Conservation (phyloP, 2,888 invertebrate genomes). For the Drosophila neotestacea region DNA sequence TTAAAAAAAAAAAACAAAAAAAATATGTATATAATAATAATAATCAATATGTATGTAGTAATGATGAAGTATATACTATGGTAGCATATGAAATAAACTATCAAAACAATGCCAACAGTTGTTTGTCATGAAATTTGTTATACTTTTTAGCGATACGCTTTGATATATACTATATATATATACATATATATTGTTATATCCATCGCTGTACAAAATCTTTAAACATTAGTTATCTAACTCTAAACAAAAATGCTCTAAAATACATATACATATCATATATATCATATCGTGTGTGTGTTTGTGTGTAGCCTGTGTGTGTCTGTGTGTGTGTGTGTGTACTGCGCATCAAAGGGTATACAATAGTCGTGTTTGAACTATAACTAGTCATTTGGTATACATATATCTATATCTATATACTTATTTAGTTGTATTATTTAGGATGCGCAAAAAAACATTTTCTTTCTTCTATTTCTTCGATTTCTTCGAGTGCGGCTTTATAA, state of each 20-base stretch:
- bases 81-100: slow-evolving; percentile 49
- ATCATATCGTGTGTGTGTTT: slow-evolving; percentile 22
- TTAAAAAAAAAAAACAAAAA: slow-evolving; percentile 31
- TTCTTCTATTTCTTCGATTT: not conserved
- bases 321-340: slow-evolving; percentile 22
- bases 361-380: slow-evolving; percentile 48
- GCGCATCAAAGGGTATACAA: slow-evolving; percentile 54
- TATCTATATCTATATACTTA: slow-evolving; percentile 16
- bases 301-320: slow-evolving; percentile 11
- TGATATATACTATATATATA: slow-evolving; percentile 8
- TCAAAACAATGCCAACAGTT: slow-evolving; percentile 42
- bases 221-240: slow-evolving; percentile 51
- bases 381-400: slow-evolving; percentile 35
- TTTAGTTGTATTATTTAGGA: slow-evolving; percentile 27
- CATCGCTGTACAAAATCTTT: slow-evolving; percentile 57
- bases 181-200: slow-evolving; percentile 19
- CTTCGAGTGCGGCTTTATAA: slow-evolving; percentile 45
- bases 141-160: slow-evolving; percentile 12
- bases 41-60: slow-evolving; percentile 37
- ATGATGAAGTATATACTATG: slow-evolving; percentile 39
- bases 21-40: slow-evolving; percentile 17
- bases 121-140: slow-evolving; percentile 25
- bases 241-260: slow-evolving; percentile 62
- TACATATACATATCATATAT: slow-evolving; percentile 37
- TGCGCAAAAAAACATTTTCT: slow-evolving; percentile 37